Percentiles rank a stretch among this genome's conserved stretches.
These are phyloP conservation scores for Phocides pigmalion DNA, from an alignment of 1,140 invertebrate species.

Conservation along the genomic window DNA sequence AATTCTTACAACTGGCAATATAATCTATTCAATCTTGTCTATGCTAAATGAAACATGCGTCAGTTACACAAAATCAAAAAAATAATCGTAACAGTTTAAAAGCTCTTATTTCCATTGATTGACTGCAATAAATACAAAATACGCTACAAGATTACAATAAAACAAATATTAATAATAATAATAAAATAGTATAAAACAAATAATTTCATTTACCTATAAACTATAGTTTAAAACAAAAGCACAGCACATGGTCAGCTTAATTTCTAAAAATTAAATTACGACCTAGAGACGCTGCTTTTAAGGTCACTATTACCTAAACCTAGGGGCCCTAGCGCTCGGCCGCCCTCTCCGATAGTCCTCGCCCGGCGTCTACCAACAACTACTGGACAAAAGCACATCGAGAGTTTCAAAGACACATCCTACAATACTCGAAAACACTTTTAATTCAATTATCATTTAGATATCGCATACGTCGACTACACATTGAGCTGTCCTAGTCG, in stretches of 20 bases:
- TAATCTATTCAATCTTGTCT: slow-evolving; percentile 53
- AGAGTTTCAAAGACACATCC: slow-evolving; percentile 80
- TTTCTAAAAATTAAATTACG: slow-evolving; percentile 75
- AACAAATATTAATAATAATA: slow-evolving; percentile 52
- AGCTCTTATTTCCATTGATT: slow-evolving; percentile 61
- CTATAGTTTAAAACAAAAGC: slow-evolving; percentile 81
- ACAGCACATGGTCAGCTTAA: slow-evolving; percentile 83
- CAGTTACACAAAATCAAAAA: slow-evolving; percentile 53
- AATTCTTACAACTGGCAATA: slow-evolving; percentile 67
- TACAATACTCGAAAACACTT: slow-evolving; percentile 73
- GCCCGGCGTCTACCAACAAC: slow-evolving; percentile 61
- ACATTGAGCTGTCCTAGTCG: slow-evolving; percentile 77
- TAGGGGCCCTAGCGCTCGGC: slow-evolving; percentile 73
- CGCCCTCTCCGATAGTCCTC: slow-evolving; percentile 40
- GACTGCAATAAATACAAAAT: slow-evolving; percentile 79
- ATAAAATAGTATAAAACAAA: slow-evolving; percentile 74
- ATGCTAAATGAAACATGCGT: slow-evolving; percentile 57
- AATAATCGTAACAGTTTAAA: slow-evolving; percentile 53
- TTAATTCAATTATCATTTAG: slow-evolving; percentile 59
- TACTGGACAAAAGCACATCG: slow-evolving; percentile 81
- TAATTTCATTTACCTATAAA: slow-evolving; percentile 75
- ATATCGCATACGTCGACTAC: slow-evolving; percentile 63
- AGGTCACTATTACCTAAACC: slow-evolving; percentile 74
- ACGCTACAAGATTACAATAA: slow-evolving; percentile 53
- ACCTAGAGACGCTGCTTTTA: slow-evolving; percentile 66